Evolutionary conservation across 2,888 invertebrate genomes (phyloP), one percentile per base, ranked within the genome.

Genomic region (Nymphalis c-album): DNA sequence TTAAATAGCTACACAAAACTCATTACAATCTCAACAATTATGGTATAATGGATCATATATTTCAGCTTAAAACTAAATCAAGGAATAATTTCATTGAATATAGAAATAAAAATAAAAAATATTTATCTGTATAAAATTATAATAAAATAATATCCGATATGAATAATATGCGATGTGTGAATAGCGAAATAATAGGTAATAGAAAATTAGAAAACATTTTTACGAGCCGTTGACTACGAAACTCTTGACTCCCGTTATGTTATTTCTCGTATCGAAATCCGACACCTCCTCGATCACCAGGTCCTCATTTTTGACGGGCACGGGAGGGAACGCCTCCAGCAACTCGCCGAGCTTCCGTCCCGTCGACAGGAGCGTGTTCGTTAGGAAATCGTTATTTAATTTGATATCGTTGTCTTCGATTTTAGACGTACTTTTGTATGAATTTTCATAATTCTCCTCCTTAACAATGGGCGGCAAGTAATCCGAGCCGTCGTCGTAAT

Each of bases 251-350:
- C 88, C 91, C 0, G 88, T 87, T 13, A 78, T 80, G 67, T 89
- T 88, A 67, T 91, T 90, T 50, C 86, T 84, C 1, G 82, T 77
- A 66, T 89, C 89, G 67, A 88, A 86, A 69, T 90, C 90, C 2
- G 87, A 83, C 18, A 92, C 85, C 75, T 90, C 90, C 68, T 91
- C 92, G 0, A 86, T 80, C 7, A 91, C 78, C 7, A 91, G 81
- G 63, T 91, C 90, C 66, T 91, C 90, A 51, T 82, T 91, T 46
- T 87, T 87, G 13, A 90, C 91, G 2, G 90, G 90, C 7, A 90
- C 78, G 0, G 87, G 88, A 0, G 90, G 89, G 48, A 87, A 78
- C 0, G 84, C 74, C 48, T 90, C 88, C 0, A 92, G 76, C 1
- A 92, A 69, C 68, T 91, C 89, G 0, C 90, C 90, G 0, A 92